Percentiles rank a stretch among this genome's conserved stretches.
Evolutionary conservation across 2,888 invertebrate genomes (phyloP).

Genomic region (Melinaea menophilus): DNA sequence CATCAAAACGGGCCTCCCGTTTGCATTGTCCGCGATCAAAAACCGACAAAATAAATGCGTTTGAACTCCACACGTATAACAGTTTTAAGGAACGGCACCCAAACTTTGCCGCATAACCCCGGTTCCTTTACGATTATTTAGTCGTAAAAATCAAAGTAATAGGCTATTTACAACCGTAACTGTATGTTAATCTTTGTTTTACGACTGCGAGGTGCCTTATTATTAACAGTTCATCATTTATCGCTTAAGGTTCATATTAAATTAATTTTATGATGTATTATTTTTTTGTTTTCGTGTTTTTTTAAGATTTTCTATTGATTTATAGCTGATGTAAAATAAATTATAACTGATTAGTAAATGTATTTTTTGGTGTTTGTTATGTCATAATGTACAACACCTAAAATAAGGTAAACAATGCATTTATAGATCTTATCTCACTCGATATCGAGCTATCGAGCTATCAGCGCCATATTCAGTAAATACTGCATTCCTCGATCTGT

Average conservation of each 20-base stretch:
- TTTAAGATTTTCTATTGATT: slow-evolving; percentile 14
- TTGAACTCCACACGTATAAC: slow-evolving; percentile 26
- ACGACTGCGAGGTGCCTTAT: slow-evolving; percentile 73
- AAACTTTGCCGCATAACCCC: slow-evolving; percentile 56
- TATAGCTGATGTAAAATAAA: slow-evolving; percentile 14
- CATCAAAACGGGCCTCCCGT: slow-evolving; percentile 70
- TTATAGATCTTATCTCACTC: slow-evolving; percentile 34
- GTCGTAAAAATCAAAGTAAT: slow-evolving; percentile 80
- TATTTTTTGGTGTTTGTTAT: no score
- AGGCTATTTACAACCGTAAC: slow-evolving; percentile 77
- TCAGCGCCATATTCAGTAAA: slow-evolving; percentile 2
- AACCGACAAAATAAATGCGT: slow-evolving; percentile 52
- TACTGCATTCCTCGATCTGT: slow-evolving; percentile 20
- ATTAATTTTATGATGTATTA: slow-evolving; percentile 52
- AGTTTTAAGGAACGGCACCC: slow-evolving; percentile 39
- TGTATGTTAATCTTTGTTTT: slow-evolving; percentile 78
- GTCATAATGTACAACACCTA: no score
- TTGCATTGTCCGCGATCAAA: slow-evolving; percentile 72
- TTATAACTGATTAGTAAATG: no score
- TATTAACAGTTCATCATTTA: slow-evolving; percentile 75
- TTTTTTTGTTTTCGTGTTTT: slow-evolving; percentile 22
- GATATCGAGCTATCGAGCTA: background rate
- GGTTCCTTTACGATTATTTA: slow-evolving; percentile 79
- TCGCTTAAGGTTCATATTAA: slow-evolving; percentile 59
- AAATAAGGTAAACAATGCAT: background rate